Percentiles rank a stretch among this genome's conserved stretches.
phyloP scores from a whole-genome alignment of 2,797 vertebrate genomes.

The Phalloptychus januarius region DNA sequence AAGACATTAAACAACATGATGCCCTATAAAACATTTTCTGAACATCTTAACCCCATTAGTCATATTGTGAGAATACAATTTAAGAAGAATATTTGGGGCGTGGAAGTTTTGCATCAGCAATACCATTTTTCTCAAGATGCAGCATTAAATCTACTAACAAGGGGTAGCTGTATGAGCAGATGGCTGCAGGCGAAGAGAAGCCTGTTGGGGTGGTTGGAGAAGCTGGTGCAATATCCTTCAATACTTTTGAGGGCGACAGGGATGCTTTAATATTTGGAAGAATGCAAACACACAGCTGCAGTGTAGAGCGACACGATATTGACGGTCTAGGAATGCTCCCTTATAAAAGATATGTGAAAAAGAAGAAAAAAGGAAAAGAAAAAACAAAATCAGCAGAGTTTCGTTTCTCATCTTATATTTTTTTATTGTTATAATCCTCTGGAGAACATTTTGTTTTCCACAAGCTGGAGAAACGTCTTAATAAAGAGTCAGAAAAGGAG shows the following conservation, averaged over 20 bases:
- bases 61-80: not conserved
- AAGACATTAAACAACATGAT: not conserved
- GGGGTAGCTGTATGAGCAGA: not conserved
- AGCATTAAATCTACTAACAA: not conserved
- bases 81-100: not conserved
- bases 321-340: not conserved
- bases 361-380: too few relatives aligned
- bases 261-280: slow-evolving; percentile 2
- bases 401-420: not conserved
- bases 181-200: not conserved
- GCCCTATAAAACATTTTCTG: not conserved
- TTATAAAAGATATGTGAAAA: too few relatives aligned
- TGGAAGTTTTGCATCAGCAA: not conserved
- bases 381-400: not conserved
- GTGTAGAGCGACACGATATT: not conserved
- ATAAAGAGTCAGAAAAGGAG: not conserved
- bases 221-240: not conserved
- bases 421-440: too few relatives aligned
- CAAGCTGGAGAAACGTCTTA: not conserved
- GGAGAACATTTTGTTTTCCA: not conserved
- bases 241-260: not conserved
- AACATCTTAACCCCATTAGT: not conserved
- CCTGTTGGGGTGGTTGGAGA: not conserved
- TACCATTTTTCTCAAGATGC: not conserved
- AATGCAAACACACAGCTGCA: not conserved